phyloP scores from a whole-genome alignment of 2,113 vertebrate genomes.

The Hymenochirus boettgeri region DNA sequence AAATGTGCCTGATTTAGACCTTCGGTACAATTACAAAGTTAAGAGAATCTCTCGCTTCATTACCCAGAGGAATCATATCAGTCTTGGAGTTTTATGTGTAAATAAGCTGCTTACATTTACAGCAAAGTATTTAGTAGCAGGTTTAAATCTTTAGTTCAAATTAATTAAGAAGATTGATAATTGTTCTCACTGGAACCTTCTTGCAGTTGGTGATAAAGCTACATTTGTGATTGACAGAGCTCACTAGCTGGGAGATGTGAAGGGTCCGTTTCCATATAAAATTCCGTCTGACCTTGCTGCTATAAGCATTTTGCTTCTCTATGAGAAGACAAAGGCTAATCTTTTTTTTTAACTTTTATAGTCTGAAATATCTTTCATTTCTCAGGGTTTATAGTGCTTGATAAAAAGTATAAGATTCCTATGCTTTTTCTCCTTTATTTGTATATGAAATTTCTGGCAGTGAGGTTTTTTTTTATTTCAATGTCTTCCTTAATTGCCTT shows the following conservation, averaged over 20 bases:
- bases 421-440: constrained; percentile 43
- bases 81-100: constrained; percentile 15
- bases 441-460: constrained; percentile 49
- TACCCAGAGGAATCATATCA: constrained; percentile 24
- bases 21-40: constrained; percentile 22
- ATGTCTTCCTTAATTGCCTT: constrained; percentile 49
- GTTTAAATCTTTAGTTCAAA: constrained; percentile 18
- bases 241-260: constrained; percentile 3
- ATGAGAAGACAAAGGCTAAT: constrained; percentile 13
- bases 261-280: too few species aligned
- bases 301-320: constrained; percentile 18
- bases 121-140: constrained; percentile 18
- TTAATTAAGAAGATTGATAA: constrained; percentile 22
- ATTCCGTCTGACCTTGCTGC: constrained; percentile 20
- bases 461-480: constrained; percentile 51
- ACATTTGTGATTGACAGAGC: constrained; percentile 10
- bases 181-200: neutral
- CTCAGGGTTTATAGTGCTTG: constrained; percentile 45
- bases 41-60: constrained; percentile 37
- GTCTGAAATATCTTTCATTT: constrained; percentile 49
- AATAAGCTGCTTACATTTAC: constrained; percentile 20
- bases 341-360: constrained; percentile 45
- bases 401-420: constrained; percentile 49
- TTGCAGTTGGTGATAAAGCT: neutral
- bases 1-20: constrained; percentile 34